Percentiles rank a stretch among this genome's conserved stretches.
Conservation (phyloP, 1,140 invertebrate genomes). For the Dreissena rostriformis region DNA sequence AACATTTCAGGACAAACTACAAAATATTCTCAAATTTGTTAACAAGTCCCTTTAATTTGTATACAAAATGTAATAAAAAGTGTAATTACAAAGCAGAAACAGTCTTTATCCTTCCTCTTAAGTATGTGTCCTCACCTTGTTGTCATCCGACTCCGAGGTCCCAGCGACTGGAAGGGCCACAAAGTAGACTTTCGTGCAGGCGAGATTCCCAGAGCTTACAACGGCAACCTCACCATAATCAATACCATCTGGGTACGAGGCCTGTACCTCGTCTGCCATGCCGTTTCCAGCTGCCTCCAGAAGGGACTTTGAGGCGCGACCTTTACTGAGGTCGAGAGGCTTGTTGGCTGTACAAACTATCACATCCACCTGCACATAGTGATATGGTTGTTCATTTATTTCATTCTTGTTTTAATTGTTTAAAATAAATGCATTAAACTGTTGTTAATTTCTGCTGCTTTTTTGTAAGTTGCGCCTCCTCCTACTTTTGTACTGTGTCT, state of each 20-base stretch:
- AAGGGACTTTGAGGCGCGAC: conserved; percentile 28
- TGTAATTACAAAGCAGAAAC: neutral
- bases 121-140: conserved; percentile 13
- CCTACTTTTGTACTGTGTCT: too few relatives aligned
- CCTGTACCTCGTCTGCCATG: conserved; percentile 23
- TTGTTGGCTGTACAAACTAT: conserved; percentile 38
- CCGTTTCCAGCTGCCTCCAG: conserved; percentile 13
- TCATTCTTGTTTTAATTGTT: too few relatives aligned
- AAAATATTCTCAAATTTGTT: too few relatives aligned
- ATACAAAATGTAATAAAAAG: neutral
- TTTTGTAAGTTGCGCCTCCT: too few relatives aligned
- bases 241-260: conserved; percentile 38
- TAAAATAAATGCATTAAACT: too few relatives aligned
- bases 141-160: conserved; percentile 3
- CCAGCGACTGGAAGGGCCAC: conserved; percentile 39
- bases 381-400: too few relatives aligned
- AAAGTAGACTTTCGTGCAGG: conserved; percentile 38
- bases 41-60: too few relatives aligned
- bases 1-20: too few relatives aligned
- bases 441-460: too few relatives aligned
- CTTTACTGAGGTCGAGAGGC: conserved; percentile 9
- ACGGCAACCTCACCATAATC: conserved; percentile 26
- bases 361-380: conserved; percentile 35
- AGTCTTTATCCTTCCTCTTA: neutral
- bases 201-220: conserved; percentile 29